Percentiles rank a stretch among this genome's conserved stretches.
These are phyloP conservation scores for Muschampia plurimacula DNA, from an alignment of 2,888 invertebrate species.

Conservation along the genomic window DNA sequence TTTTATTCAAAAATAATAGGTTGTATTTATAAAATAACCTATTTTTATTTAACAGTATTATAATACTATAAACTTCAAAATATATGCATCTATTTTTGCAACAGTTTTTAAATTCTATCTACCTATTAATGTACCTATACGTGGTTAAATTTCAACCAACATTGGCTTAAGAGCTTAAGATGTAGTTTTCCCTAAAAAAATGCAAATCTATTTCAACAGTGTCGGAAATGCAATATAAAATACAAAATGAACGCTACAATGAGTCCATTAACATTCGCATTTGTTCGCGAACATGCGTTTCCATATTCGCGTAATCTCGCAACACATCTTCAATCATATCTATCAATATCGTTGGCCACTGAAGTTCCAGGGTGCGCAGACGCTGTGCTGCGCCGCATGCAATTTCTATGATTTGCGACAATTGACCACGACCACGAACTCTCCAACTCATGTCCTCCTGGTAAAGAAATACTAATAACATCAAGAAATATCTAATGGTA, in stretches of 20 bases:
- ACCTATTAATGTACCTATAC: too few species aligned
- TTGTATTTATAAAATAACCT: too few species aligned
- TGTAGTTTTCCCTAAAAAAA: too few species aligned
- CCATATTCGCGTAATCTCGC: slow-evolving; percentile 92
- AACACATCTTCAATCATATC: slow-evolving; percentile 92
- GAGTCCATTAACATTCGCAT: slow-evolving; percentile 83
- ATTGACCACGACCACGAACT: slow-evolving; percentile 90
- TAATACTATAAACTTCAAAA: too few species aligned
- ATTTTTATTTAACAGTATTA: too few species aligned
- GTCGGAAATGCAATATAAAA: not conserved
- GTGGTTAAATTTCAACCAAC: too few species aligned
- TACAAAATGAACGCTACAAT: slow-evolving; percentile 50
- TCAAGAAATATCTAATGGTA: not conserved
- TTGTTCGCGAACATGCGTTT: slow-evolving; percentile 90
- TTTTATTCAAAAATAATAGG: too few species aligned
- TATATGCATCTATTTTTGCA: too few species aligned
- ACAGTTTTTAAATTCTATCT: too few species aligned
- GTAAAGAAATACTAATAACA: not conserved
- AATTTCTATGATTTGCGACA: slow-evolving; percentile 89
- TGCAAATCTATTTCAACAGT: not conserved
- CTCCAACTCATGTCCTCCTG: slow-evolving; percentile 89
- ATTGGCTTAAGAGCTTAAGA: too few species aligned
- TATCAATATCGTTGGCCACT: slow-evolving; percentile 91
- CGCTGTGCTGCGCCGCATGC: slow-evolving; percentile 92
- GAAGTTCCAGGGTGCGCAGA: slow-evolving; percentile 89